Evolutionary conservation across 2,888 invertebrate genomes (phyloP).

Genomic region (Malthinus flaveolus): DNA sequence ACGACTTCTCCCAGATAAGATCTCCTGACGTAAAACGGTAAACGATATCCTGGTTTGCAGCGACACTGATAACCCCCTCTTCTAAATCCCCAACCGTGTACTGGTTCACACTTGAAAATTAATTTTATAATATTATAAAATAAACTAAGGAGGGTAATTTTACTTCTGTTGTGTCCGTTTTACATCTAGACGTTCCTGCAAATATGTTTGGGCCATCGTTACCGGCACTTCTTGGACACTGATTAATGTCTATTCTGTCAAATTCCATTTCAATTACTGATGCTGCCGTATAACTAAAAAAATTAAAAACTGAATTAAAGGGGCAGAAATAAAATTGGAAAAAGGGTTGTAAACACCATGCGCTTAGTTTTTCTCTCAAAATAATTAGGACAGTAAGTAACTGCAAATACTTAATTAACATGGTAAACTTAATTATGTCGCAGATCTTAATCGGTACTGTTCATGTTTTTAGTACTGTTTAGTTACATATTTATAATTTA

Average conservation of each 20-base stretch:
- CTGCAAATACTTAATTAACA: neutral
- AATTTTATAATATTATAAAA: neutral
- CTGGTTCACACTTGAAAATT: conserved; percentile 82
- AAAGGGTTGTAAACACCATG: too few relatives aligned
- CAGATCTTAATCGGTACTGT: too few relatives aligned
- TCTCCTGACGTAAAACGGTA: conserved; percentile 84
- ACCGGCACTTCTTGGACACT: conserved; percentile 88
- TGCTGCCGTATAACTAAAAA: conserved; percentile 81
- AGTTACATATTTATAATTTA: too few relatives aligned
- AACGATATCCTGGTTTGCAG: conserved; percentile 85
- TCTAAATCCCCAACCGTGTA: conserved; percentile 94
- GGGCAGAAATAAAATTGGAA: neutral
- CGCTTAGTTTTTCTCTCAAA: too few relatives aligned
- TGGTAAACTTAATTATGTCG: neutral
- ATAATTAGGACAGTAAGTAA: too few relatives aligned
- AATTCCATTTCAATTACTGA: conserved; percentile 95
- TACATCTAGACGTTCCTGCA: conserved; percentile 88
- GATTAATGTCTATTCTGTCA: conserved; percentile 96
- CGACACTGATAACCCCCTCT: conserved; percentile 95
- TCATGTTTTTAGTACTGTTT: too few relatives aligned
- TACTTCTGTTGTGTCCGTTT: conserved; percentile 86
- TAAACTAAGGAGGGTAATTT: conserved; percentile 12
- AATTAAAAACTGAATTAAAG: conserved; percentile 6
- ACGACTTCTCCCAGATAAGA: conserved; percentile 93
- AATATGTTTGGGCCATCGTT: conserved; percentile 88